A percentile compares a stretch with the other conserved stretches of the same genome.
Conservation (phyloP, 2,797 vertebrate species). For the Anableps anableps region DNA sequence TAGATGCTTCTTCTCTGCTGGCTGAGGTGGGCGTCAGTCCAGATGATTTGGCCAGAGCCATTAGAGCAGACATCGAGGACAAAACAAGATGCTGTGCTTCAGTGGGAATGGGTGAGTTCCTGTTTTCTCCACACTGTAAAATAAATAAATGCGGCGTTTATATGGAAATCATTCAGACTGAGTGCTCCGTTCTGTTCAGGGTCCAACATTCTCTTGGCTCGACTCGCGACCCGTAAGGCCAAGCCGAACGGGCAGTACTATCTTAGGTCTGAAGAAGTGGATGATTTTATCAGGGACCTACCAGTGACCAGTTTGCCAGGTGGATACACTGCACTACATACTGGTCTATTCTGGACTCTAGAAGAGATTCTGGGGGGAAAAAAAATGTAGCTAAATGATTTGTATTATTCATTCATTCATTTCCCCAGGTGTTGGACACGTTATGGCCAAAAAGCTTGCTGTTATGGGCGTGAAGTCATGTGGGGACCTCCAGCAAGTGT, state of each 20-base stretch:
- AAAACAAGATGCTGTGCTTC: constrained; percentile 94
- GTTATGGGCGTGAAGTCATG: constrained; percentile 91
- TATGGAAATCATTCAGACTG: constrained; percentile 9
- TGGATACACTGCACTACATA: constrained; percentile 66
- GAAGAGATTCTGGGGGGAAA: neutral
- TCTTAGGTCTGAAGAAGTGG: constrained; percentile 92
- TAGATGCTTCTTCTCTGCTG: constrained; percentile 90
- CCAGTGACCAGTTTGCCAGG: constrained; percentile 93
- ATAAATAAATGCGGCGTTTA: constrained; percentile 6
- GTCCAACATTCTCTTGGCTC: constrained; percentile 97
- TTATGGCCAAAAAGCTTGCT: constrained; percentile 90
- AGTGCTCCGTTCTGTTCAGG: constrained; percentile 75
- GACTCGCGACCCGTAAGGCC: constrained; percentile 94
- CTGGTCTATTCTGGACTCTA: constrained; percentile 8
- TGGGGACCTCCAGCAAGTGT: constrained; percentile 92
- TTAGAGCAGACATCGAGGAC: constrained; percentile 91
- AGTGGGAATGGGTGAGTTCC: constrained; percentile 92
- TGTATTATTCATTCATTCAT: neutral
- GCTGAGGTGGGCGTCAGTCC: constrained; percentile 87
- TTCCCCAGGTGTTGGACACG: constrained; percentile 91
- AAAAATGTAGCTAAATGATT: neutral
- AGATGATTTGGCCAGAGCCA: constrained; percentile 87
- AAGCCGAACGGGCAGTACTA: constrained; percentile 96
- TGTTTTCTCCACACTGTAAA: constrained; percentile 8
- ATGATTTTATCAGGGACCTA: constrained; percentile 95